Evolutionary conservation across 2,888 invertebrate genomes (phyloP), one percentile per base, ranked within the genome.

Genomic region (Trilocha varians): DNA sequence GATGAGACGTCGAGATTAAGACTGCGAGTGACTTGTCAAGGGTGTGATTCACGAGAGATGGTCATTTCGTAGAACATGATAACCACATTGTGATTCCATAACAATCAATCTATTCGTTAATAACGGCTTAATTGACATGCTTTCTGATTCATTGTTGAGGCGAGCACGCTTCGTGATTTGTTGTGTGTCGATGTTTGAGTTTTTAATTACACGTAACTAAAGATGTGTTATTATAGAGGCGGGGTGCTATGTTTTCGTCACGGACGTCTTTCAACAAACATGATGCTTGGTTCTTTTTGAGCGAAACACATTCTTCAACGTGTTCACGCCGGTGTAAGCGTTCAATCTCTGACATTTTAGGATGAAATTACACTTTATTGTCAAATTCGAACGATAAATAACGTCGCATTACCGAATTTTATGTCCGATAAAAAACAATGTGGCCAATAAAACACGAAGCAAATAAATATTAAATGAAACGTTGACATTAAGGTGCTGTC

Each of bases 141-240:
- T 47, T 50, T 51, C 66, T 78, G 78, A 79, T 76, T 82, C 77
- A 80, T 77, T 63, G 65, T 52, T 55, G 57, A 59, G 62, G 55
- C 52, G 56, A 61, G 63, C 61, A 57, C 61, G 52, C 50, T 52
- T 59, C 57, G 62, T 72, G 70, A 78, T 79, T 80, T 77, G 79
- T 79, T 74, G 67, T 67, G 72, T 73, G 80, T 79, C 80, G 76
- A 76, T 77, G 70, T 75, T 82, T 79, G 75, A 82, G 75, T 76
- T 82, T 82, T 80, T 83, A 84, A 83, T 83, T 83, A 77, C 57
- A 78, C 78, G 71, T 71, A 76, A 77, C 78, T 74, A 80, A 80
- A 80, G 70, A 68, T 62, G 59, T 68, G 70, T 71, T 75, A 76
- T 82, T 77, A 76, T 68, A 64, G 65, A 65, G 78, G 72, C 74